Evolutionary conservation across 2,113 vertebrate species (phyloP), one percentile per base, ranked within the genome.

Genomic region (Eurypyga helias): DNA sequence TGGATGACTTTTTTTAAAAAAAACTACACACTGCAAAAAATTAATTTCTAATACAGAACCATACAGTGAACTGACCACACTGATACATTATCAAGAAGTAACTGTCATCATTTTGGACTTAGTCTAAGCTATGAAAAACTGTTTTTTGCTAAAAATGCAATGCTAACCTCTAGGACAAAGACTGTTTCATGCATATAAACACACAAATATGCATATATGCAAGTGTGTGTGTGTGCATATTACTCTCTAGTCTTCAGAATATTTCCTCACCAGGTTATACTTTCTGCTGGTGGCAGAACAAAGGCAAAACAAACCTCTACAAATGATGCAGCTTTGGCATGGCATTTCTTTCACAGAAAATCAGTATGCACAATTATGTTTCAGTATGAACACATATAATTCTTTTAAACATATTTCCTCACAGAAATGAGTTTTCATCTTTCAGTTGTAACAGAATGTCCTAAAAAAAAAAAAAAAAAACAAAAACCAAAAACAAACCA

Each of bases 211-310:
- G 46, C 1, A 17, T 3, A 52, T 48, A 58, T 31, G 0, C 24
- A 55, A 25, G 2, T 13, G 9, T 5, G 10, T 1, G 0, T 9
- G n/a, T 9, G 11, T 29, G 6, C 15, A 65, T 23, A 41, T 70
- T 67, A 11, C n/a, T 66, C 31, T 7, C 17, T 34, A 5, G 6
- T 33, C 20, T 78, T 84, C 41, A 17, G 57, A 67, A 49, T 6
- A 46, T 28, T 61, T 43, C 11, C 51, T 66, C 9, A 70, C 6
- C 17, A 75, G 7, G 3, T 75, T 88, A 29, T 19, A 25, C 6
- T 54, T 72, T 49, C 38, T 69, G 34, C 23, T 14, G 36, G 23
- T 52, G 60, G 23, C 23, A 85, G 62, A 79, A n/a, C 16, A 82
- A 19, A 70, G 31, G 41, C 16, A 45, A 71, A 81, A 58, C 14